Evolutionary conservation across 1,140 invertebrate genomes (phyloP).

Genomic region (Bombyx mandarina): DNA sequence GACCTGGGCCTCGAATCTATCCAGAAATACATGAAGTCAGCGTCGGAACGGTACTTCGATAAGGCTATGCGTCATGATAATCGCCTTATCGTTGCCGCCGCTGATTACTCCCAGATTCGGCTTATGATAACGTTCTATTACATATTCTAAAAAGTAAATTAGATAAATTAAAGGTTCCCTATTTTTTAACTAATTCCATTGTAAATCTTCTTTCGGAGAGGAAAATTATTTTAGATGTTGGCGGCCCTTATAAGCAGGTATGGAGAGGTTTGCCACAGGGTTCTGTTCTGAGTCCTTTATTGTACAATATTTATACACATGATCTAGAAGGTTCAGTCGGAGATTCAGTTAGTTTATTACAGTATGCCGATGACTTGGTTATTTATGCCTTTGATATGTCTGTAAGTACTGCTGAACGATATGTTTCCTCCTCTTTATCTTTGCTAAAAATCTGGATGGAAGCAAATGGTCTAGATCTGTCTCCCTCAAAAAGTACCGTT

Average conservation of each 20-base stretch:
- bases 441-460: constrained; percentile 3
- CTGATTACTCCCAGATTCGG: no score
- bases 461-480: constrained; percentile 1
- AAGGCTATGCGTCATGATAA: no score
- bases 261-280: not conserved
- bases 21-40: no score
- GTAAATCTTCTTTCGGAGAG: constrained; percentile 2
- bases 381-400: constrained; percentile 2
- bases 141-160: constrained; percentile 1
- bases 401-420: not conserved
- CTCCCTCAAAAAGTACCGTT: constrained; percentile 1
- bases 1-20: no score
- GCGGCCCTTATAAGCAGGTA: not conserved
- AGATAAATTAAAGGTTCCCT: not conserved
- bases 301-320: constrained; percentile 1
- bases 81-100: no score
- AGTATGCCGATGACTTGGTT: constrained; percentile 5
- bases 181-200: constrained; percentile 2
- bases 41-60: no score
- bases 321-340: constrained; percentile 1
- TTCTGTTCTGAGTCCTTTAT: not conserved
- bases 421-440: not conserved
- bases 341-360: not conserved
- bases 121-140: not conserved
- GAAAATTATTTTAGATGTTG: constrained; percentile 4